These are phyloP conservation scores for Arrhamphus sclerolepis DNA, from an alignment of 2,797 vertebrate species.

Conservation along the genomic window DNA sequence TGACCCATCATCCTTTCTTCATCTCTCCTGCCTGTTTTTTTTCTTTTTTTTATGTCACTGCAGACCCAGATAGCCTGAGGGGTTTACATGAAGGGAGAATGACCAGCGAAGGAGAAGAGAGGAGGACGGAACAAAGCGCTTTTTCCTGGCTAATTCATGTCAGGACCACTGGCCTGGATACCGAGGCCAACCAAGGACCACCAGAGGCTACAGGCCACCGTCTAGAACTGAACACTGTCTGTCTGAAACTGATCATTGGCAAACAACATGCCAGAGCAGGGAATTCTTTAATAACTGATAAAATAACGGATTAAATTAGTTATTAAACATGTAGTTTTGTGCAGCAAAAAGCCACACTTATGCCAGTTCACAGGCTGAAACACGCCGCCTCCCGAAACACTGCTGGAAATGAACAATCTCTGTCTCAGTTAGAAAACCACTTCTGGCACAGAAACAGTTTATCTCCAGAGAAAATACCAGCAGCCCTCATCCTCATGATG, in stretches of 20 bases:
- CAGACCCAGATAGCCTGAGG: slow-evolving; percentile 61
- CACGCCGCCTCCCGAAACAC: too few species aligned
- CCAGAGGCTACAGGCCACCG: slow-evolving; percentile 55
- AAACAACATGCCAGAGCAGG: not conserved
- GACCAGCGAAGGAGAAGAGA: slow-evolving; percentile 21
- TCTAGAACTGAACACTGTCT: slow-evolving; percentile 12
- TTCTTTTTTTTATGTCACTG: slow-evolving; percentile 50
- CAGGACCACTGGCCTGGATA: slow-evolving; percentile 70
- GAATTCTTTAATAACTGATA: not conserved
- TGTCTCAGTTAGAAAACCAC: too few species aligned
- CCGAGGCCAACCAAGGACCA: slow-evolving; percentile 33
- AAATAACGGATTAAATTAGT: too few species aligned
- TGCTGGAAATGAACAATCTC: too few species aligned
- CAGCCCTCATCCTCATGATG: too few species aligned
- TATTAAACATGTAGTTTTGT: too few species aligned
- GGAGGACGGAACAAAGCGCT: slow-evolving; percentile 38
- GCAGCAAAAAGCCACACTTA: too few species aligned
- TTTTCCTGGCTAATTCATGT: slow-evolving; percentile 46
- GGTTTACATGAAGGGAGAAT: slow-evolving; percentile 43
- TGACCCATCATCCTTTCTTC: slow-evolving; percentile 13
- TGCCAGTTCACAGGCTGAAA: too few species aligned
- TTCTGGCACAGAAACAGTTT: too few species aligned
- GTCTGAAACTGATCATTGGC: not conserved
- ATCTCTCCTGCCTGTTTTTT: not conserved
- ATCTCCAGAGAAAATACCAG: too few species aligned